A percentile compares a stretch with the other conserved stretches of the same genome.
Conservation (phyloP, 1,140 invertebrate species). For the Lethocerus indicus region DNA sequence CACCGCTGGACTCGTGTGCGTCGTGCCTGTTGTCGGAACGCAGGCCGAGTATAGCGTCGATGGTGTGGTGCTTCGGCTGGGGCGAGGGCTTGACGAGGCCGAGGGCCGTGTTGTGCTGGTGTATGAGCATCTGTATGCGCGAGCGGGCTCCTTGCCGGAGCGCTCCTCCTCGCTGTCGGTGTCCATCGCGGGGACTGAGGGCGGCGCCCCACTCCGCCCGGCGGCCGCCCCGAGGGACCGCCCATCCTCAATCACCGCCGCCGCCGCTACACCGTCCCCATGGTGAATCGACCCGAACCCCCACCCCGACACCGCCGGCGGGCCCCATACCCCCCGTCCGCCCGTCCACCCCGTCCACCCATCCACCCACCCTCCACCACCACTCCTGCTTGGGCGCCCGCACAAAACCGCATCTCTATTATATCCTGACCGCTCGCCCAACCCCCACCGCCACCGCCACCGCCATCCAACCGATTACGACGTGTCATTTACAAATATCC, state of each 20-base stretch:
- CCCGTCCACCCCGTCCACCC: neutral
- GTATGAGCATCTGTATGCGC: neutral
- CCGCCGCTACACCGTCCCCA: too few species aligned
- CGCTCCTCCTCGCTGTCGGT: slow-evolving; percentile 4
- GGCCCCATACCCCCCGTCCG: neutral
- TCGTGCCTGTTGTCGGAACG: neutral
- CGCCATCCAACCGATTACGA: neutral
- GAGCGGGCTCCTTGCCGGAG: neutral
- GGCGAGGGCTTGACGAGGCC: slow-evolving; percentile 5
- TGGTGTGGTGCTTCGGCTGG: slow-evolving; percentile 18
- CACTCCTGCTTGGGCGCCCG: neutral
- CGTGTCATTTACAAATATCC: too few species aligned
- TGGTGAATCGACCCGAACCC: neutral
- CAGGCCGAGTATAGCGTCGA: slow-evolving; percentile 18
- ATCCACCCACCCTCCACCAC: neutral
- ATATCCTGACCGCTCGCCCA: neutral
- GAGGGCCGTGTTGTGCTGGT: neutral
- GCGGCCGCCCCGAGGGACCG: neutral
- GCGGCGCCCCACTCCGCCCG: neutral
- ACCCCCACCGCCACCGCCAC: neutral
- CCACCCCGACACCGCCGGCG: neutral
- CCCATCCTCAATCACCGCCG: too few species aligned
- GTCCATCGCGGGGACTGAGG: slow-evolving; percentile 1
- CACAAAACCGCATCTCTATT: neutral
- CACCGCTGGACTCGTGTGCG: too few species aligned